These are phyloP conservation scores for Acarapis woodi DNA, from an alignment of 1,140 invertebrate genomes.

Conservation along the genomic window DNA sequence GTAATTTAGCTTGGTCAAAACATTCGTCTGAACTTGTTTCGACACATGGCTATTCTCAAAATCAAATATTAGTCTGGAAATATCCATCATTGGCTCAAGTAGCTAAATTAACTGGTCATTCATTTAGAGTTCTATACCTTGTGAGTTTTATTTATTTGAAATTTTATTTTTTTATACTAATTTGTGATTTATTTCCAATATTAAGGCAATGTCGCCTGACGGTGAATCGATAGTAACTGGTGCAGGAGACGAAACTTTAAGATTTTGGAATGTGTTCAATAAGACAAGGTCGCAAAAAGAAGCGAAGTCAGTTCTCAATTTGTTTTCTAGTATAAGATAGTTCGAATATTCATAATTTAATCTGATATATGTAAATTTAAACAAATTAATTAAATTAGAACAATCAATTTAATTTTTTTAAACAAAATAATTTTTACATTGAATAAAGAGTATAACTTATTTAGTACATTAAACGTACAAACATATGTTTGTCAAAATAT, in stretches of 20 bases:
- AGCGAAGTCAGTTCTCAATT: constrained; percentile 78
- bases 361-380: too few relatives aligned
- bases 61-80: constrained; percentile 98
- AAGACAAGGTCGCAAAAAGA: constrained; percentile 80
- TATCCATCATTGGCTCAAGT: constrained; percentile 91
- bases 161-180: background rate
- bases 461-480: too few relatives aligned
- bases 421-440: too few relatives aligned
- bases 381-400: too few relatives aligned
- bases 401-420: too few relatives aligned
- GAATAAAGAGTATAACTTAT: too few relatives aligned
- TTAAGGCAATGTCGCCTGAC: constrained; percentile 71
- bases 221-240: constrained; percentile 98
- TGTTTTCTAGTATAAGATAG: constrained; percentile 67
- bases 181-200: background rate
- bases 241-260: constrained; percentile 87
- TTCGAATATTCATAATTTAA: too few relatives aligned
- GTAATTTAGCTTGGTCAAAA: constrained; percentile 97
- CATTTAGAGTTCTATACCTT: constrained; percentile 81
- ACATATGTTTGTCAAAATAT: too few relatives aligned
- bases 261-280: constrained; percentile 98
- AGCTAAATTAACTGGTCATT: constrained; percentile 90
- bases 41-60: constrained; percentile 97
- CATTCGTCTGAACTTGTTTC: constrained; percentile 91
- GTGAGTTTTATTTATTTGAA: constrained; percentile 16